A percentile compares a stretch with the other conserved stretches of the same genome.
Evolutionary conservation across 1,140 invertebrate genomes (phyloP).

Genomic region (Arctopsyche grandis): DNA sequence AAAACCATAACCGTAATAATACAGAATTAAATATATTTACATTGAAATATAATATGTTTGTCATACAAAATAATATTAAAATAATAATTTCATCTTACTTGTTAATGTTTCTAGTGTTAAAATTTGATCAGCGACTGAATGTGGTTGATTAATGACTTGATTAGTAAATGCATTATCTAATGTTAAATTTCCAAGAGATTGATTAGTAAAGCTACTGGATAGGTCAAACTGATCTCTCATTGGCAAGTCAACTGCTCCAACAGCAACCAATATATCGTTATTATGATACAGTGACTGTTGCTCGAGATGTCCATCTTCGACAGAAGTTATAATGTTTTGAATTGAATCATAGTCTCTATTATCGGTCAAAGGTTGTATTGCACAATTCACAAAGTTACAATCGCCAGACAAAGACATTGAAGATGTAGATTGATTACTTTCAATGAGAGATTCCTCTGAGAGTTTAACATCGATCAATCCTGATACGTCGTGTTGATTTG

Average conservation of each 20-base stretch:
- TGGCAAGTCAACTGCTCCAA: conserved; percentile 46
- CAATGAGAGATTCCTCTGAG: neutral
- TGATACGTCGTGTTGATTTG: conserved; percentile 18
- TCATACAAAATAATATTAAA: neutral
- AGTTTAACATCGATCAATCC: neutral
- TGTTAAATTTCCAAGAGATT: conserved; percentile 37
- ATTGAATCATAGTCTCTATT: conserved; percentile 47
- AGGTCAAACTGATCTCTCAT: conserved; percentile 42
- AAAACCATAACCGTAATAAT: neutral
- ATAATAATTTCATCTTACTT: conserved; percentile 28
- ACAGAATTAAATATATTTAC: neutral
- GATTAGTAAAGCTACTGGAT: conserved; percentile 38
- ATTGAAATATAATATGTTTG: too few species aligned
- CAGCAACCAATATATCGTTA: conserved; percentile 44
- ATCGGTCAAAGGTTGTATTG: conserved; percentile 24
- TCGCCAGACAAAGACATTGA: conserved; percentile 1
- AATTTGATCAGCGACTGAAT: conserved; percentile 41
- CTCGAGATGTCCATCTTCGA: conserved; percentile 34
- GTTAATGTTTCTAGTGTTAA: conserved; percentile 42
- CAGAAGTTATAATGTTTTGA: conserved; percentile 25
- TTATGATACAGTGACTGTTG: conserved; percentile 45
- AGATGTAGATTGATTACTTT: neutral
- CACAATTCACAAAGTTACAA: conserved; percentile 31
- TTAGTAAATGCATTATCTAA: conserved; percentile 44
- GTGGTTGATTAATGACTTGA: conserved; percentile 26